phyloP scores from a whole-genome alignment of 2,113 vertebrate genomes.

The Eurystomus gularis region DNA sequence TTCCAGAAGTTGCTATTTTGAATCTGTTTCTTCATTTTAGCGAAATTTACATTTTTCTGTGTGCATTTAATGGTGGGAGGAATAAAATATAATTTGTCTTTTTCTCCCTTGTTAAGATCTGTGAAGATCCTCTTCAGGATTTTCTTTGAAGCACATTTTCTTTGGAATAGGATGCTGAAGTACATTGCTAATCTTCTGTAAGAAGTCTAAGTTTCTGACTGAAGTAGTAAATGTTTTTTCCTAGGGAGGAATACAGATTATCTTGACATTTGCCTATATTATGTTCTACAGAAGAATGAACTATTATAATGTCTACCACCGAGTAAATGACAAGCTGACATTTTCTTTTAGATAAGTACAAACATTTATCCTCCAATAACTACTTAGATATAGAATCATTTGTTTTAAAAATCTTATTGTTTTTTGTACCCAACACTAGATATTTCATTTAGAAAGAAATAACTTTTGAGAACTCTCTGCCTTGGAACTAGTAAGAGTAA shows the following conservation, averaged over 20 bases:
- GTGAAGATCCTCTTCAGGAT: background rate
- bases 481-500: background rate
- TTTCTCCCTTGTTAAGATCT: background rate
- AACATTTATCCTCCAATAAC: background rate
- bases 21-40: background rate
- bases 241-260: background rate
- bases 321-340: constrained; percentile 24
- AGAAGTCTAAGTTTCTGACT: background rate
- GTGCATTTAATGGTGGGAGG: background rate
- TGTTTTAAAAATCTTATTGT: background rate
- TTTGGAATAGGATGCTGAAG: background rate
- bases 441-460: background rate
- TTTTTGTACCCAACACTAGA: background rate
- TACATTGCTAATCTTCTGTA: background rate
- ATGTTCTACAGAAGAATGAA: background rate
- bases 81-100: background rate
- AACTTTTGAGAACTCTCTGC: background rate
- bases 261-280: constrained; percentile 30
- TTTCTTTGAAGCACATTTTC: background rate
- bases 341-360: constrained; percentile 1
- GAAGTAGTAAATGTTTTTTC: background rate
- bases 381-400: background rate
- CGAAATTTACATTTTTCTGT: background rate
- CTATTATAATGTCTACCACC: background rate
- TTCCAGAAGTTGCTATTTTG: background rate